phyloP scores from a whole-genome alignment of 2,113 vertebrate genomes.

The Monarcha castaneiventris region DNA sequence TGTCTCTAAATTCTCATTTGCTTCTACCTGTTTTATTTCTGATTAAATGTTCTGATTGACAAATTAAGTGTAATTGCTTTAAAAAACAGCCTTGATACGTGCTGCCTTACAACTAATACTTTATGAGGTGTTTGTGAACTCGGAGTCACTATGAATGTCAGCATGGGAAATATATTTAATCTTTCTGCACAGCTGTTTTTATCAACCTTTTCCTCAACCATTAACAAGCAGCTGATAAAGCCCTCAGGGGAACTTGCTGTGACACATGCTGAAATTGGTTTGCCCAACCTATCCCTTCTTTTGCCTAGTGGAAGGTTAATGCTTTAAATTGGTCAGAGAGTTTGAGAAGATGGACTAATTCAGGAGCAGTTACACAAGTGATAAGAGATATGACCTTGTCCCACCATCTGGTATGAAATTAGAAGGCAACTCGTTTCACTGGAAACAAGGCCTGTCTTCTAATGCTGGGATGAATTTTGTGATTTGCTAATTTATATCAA shows the following conservation, averaged over 20 bases:
- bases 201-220: background rate
- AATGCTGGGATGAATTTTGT: background rate
- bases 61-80: slow-evolving; percentile 4
- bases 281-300: background rate
- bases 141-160: background rate
- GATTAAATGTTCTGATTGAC: background rate
- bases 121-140: slow-evolving; percentile 18
- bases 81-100: background rate
- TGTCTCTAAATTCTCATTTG: background rate
- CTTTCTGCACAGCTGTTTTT: slow-evolving; percentile 4
- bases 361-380: background rate
- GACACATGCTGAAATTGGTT: background rate
- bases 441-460: background rate
- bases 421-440: background rate
- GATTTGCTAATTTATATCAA: background rate
- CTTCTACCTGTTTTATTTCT: background rate
- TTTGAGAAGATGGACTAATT: background rate
- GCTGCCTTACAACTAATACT: background rate
- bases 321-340: background rate
- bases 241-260: background rate
- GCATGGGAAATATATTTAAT: slow-evolving; percentile 2
- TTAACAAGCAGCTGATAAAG: slow-evolving; percentile 17
- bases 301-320: background rate
- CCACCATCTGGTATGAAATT: background rate
- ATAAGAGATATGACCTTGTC: background rate